Conservation (phyloP, 2,888 invertebrate species). For the Andrena haemorrhoa region DNA sequence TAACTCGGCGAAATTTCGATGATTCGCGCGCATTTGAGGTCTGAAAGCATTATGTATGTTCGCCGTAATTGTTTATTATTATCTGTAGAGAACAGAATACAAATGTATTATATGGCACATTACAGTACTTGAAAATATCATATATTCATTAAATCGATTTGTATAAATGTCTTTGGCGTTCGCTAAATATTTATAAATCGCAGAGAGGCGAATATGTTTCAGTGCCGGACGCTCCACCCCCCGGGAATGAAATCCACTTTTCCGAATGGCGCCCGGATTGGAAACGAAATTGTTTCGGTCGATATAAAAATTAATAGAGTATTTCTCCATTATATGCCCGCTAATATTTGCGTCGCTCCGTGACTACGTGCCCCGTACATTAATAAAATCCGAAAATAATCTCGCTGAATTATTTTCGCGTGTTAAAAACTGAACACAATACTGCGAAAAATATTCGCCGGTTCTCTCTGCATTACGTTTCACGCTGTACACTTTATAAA, state of each 20-base stretch:
- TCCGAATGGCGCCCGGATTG: constrained; percentile 10
- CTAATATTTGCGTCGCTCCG: not conserved
- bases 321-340: constrained; percentile 1
- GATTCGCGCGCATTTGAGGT: not conserved
- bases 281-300: constrained; percentile 31
- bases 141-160: constrained; percentile 37
- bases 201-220: constrained; percentile 10
- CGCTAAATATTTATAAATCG: constrained; percentile 25
- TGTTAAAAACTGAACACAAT: not conserved
- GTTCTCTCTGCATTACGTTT: not conserved
- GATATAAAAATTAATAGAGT: constrained; percentile 42
- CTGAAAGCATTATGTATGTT: not conserved
- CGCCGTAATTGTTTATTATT: constrained; percentile 34
- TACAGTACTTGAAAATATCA: not conserved
- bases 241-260: constrained; percentile 3
- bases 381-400: constrained; percentile 33
- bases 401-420: constrained; percentile 29
- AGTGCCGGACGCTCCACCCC: constrained; percentile 1
- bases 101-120: constrained; percentile 11
- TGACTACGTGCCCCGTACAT: not conserved
- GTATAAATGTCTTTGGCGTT: constrained; percentile 5
- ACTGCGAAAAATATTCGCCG: constrained; percentile 12
- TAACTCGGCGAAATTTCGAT: constrained; percentile 30
- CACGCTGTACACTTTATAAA: not conserved
- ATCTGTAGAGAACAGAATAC: not conserved